Percentiles rank a stretch among this genome's conserved stretches.
These are phyloP conservation scores for Epistrophe eligans DNA, from an alignment of 2,888 invertebrate species.

Conservation along the genomic window DNA sequence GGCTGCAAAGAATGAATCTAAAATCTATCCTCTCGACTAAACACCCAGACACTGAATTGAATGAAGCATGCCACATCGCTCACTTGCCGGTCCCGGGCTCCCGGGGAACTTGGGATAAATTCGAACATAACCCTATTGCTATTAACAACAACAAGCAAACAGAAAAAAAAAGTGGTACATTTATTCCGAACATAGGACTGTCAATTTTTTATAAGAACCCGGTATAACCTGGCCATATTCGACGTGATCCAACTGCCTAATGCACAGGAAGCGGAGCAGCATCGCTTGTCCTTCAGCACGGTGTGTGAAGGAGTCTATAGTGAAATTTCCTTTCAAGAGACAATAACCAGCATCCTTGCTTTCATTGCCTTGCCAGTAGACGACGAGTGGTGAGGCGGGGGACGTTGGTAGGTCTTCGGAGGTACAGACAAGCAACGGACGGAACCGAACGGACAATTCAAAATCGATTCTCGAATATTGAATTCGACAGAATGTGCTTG, in stretches of 20 bases:
- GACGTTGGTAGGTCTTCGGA: not conserved
- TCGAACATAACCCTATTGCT: slow-evolving; percentile 28
- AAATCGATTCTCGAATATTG: slow-evolving; percentile 74
- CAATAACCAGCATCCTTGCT: slow-evolving; percentile 72
- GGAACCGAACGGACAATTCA: slow-evolving; percentile 57
- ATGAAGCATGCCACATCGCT: slow-evolving; percentile 52
- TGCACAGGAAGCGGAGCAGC: slow-evolving; percentile 28
- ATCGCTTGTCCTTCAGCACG: slow-evolving; percentile 22
- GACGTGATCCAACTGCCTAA: slow-evolving; percentile 69
- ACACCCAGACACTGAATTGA: slow-evolving; percentile 24
- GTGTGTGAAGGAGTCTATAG: slow-evolving; percentile 54
- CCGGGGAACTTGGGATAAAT: slow-evolving; percentile 21
- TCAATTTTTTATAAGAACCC: slow-evolving; percentile 66
- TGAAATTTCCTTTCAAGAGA: slow-evolving; percentile 58
- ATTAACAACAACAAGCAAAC: slow-evolving; percentile 22
- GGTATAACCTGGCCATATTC: slow-evolving; percentile 55
- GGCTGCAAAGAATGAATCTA: slow-evolving; percentile 42
- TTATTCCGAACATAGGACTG: slow-evolving; percentile 49
- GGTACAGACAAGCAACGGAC: not conserved
- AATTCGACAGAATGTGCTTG: slow-evolving; percentile 56
- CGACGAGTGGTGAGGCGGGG: not conserved
- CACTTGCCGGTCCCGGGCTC: slow-evolving; percentile 18
- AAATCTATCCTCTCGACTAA: slow-evolving; percentile 37
- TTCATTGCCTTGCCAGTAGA: slow-evolving; percentile 36
- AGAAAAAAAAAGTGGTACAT: slow-evolving; percentile 2